Evolutionary conservation across 2,888 invertebrate species (phyloP).

Genomic region (Tenthredo notha): DNA sequence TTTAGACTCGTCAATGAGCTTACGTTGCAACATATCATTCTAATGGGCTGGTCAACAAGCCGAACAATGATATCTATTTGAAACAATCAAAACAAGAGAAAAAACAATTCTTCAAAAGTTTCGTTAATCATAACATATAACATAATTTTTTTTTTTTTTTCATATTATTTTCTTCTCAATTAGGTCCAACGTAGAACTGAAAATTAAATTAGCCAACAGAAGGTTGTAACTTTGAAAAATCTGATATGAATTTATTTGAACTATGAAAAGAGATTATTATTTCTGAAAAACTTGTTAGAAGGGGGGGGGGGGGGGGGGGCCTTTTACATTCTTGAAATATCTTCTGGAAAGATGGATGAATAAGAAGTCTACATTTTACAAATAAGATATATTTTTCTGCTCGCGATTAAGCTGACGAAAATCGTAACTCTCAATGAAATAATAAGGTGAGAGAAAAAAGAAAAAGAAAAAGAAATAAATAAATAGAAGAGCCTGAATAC

Average conservation of each 20-base stretch:
- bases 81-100: background rate
- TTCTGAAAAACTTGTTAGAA: conserved; percentile 16
- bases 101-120: background rate
- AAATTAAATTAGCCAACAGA: background rate
- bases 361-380: conserved; percentile 12
- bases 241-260: background rate
- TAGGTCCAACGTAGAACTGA: background rate
- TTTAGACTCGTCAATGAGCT: background rate
- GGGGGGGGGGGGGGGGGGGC: background rate
- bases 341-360: conserved; percentile 49
- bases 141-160: background rate
- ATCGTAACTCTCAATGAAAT: conserved; percentile 44
- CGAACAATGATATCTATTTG: conserved; percentile 38
- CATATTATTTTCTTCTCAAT: background rate
- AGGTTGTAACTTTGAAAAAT: conserved; percentile 19
- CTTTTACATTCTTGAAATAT: conserved; percentile 25
- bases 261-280: background rate
- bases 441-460: conserved; percentile 51
- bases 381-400: conserved; percentile 49
- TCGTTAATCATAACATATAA: background rate
- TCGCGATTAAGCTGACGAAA: conserved; percentile 41
- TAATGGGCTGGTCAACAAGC: background rate
- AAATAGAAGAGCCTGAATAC: conserved; percentile 36
- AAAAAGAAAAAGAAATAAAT: no score
- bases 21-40: conserved; percentile 32